These are phyloP conservation scores for Chaetorhynchus papuensis DNA, from an alignment of 2,113 vertebrate genomes.

Conservation along the genomic window DNA sequence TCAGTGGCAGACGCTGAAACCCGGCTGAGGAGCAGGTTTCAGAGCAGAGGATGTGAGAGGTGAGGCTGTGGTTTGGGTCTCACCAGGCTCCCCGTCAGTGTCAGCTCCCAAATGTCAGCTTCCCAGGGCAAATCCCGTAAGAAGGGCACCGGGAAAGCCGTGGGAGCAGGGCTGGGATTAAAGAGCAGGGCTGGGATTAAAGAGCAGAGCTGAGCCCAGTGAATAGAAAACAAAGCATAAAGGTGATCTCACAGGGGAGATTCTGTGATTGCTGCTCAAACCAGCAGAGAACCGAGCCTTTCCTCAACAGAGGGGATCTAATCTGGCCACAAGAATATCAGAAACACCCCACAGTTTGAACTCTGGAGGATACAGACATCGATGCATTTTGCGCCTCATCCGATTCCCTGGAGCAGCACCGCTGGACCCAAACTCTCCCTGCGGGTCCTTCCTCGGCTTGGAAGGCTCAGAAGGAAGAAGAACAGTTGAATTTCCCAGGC, in stretches of 20 bases:
- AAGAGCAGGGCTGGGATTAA: accelerated
- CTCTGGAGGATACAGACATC: accelerated
- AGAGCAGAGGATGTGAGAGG: conserved; percentile 31
- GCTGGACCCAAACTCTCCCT: accelerated
- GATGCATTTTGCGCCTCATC: accelerated
- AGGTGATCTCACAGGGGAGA: accelerated
- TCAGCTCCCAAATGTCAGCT: background rate
- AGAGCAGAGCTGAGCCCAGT: accelerated
- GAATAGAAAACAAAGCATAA: accelerated
- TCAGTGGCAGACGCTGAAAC: background rate
- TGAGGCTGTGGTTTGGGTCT: background rate
- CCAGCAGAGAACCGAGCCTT: background rate
- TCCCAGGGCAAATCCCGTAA: background rate
- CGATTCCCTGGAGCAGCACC: accelerated
- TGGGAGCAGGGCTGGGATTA: background rate
- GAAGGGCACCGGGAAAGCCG: accelerated
- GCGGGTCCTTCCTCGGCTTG: accelerated
- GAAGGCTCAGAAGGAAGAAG: background rate
- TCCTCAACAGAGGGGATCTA: no score
- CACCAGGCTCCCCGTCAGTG: background rate
- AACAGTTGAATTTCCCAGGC: background rate
- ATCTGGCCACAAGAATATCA: no score
- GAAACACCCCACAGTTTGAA: accelerated
- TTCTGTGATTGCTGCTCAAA: background rate
- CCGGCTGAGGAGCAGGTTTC: background rate